A percentile compares a stretch with the other conserved stretches of the same genome.
These are phyloP conservation scores for Agelaius tricolor DNA, from an alignment of 2,113 vertebrate species.

Conservation along the genomic window DNA sequence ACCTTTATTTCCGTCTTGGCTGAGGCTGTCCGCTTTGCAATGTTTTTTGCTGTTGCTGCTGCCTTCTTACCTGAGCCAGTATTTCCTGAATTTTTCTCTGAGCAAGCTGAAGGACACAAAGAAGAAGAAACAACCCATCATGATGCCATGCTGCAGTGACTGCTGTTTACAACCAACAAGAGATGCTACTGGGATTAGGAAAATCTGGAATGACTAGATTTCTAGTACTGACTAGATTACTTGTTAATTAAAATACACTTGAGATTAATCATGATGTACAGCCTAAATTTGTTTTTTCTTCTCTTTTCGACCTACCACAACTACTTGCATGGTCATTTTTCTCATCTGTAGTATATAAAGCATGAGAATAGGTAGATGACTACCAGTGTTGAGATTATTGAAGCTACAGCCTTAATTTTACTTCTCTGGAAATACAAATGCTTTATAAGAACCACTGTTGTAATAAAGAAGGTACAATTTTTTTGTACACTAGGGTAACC, in stretches of 20 bases:
- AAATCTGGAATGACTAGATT: not conserved
- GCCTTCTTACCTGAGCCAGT: conserved; percentile 95
- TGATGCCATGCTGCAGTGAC: not conserved
- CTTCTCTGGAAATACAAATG: not conserved
- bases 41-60: conserved; percentile 88
- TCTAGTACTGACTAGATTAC: not conserved
- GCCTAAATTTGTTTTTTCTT: not conserved
- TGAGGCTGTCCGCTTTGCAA: conserved; percentile 84
- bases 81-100: conserved; percentile 99
- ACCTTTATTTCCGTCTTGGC: conserved; percentile 90
- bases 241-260: not conserved
- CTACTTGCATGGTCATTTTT: not conserved
- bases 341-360: not conserved
- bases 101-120: conserved; percentile 84
- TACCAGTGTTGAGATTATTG: not conserved
- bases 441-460: not conserved
- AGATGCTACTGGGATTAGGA: not conserved
- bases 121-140: not conserved
- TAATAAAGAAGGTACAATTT: not conserved
- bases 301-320: not conserved
- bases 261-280: not conserved
- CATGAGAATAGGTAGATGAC: not conserved
- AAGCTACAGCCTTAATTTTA: not conserved
- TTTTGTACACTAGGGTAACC: not conserved
- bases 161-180: not conserved